Evolutionary conservation across 2,113 vertebrate genomes (phyloP).

Genomic region (Gopherus flavomarginatus): DNA sequence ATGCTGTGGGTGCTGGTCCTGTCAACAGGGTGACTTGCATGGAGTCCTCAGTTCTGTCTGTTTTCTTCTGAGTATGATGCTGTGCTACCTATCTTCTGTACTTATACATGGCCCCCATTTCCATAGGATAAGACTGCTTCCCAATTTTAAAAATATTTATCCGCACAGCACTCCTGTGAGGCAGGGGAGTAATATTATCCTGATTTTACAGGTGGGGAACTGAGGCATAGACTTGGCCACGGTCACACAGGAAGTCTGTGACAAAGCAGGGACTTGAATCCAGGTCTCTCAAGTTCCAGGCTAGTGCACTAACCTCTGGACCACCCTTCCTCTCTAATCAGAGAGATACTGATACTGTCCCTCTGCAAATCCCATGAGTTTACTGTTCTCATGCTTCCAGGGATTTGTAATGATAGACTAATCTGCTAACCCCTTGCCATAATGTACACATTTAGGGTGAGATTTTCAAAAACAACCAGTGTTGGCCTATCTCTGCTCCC

Average conservation of each 20-base stretch:
- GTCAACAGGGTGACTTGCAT: background rate
- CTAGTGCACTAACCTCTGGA: background rate
- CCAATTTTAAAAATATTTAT: background rate
- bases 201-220: background rate
- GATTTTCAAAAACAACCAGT: background rate
- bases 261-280: background rate
- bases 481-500: background rate
- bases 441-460: background rate
- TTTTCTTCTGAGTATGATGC: background rate
- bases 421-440: background rate
- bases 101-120: background rate
- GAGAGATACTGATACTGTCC: background rate
- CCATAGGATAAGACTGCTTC: background rate
- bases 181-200: background rate
- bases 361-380: background rate
- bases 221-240: background rate
- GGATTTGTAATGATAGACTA: background rate
- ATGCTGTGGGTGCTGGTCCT: no score
- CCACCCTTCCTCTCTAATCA: background rate
- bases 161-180: background rate
- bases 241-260: background rate
- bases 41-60: background rate
- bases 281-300: background rate
- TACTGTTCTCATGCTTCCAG: background rate
- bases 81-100: background rate